Percentiles rank a stretch among this genome's conserved stretches.
Conservation (phyloP, 1,140 invertebrate genomes). For the Episyrphus balteatus region DNA sequence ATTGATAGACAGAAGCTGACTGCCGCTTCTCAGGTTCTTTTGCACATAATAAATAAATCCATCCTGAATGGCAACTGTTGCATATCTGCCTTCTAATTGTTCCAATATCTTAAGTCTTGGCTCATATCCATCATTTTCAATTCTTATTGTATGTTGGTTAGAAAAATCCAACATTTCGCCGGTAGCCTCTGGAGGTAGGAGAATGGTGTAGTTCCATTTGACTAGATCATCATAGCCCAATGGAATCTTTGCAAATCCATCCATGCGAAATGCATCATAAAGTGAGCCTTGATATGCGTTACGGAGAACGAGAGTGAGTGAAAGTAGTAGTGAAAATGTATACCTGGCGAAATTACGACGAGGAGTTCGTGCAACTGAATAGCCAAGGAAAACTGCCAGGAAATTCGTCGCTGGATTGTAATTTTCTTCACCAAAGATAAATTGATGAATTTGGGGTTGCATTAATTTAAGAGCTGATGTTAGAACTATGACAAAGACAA, state of each 20-base stretch:
- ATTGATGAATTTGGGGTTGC: neutral
- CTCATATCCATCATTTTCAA: neutral
- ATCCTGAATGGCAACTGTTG: neutral
- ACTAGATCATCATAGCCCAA: neutral
- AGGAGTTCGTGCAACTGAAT: slow-evolving; percentile 7
- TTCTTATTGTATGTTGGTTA: neutral
- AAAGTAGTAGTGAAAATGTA: slow-evolving; percentile 4
- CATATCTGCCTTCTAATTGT: neutral
- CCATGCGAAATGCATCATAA: slow-evolving; percentile 5
- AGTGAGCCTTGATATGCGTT: slow-evolving; percentile 11
- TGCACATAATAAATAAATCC: slow-evolving; percentile 1
- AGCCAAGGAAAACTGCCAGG: slow-evolving; percentile 3
- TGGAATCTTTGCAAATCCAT: neutral
- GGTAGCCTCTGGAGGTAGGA: neutral
- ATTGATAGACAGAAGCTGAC: slow-evolving; percentile 1
- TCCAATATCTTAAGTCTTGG: neutral
- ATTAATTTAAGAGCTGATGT: neutral
- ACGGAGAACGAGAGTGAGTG: slow-evolving; percentile 5
- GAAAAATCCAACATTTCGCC: no score
- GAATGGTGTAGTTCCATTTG: neutral
- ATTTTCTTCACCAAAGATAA: slow-evolving; percentile 4
- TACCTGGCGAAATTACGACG: slow-evolving; percentile 6
- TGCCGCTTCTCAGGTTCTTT: neutral
- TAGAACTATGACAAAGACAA: neutral
- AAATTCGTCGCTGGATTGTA: neutral